These are phyloP conservation scores for Brachionus plicatilis DNA, from an alignment of 1,140 invertebrate genomes.

Conservation along the genomic window DNA sequence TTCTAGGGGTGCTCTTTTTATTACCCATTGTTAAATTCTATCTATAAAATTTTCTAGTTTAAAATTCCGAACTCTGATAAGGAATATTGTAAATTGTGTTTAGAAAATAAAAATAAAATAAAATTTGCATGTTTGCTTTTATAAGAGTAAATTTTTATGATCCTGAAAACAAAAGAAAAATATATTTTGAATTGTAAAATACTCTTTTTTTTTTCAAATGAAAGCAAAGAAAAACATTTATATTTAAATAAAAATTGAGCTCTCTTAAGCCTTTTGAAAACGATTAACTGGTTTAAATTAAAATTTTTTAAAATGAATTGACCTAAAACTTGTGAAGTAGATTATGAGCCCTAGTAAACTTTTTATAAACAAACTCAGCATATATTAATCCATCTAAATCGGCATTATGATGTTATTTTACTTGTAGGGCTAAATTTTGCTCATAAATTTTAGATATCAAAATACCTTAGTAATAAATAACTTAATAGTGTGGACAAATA, in stretches of 20 bases:
- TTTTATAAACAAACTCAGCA: background rate
- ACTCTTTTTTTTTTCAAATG: background rate
- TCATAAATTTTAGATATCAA: background rate
- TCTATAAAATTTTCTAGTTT: background rate
- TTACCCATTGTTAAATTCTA: slow-evolving; percentile 26
- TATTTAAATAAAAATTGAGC: background rate
- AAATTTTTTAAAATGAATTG: background rate
- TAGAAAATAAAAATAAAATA: background rate
- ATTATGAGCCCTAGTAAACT: background rate
- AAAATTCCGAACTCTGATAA: background rate
- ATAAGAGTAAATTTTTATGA: background rate
- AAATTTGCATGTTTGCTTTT: background rate
- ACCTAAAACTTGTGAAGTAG: background rate
- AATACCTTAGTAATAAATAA: background rate
- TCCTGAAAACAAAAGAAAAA: background rate
- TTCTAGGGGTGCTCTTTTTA: slow-evolving; percentile 26
- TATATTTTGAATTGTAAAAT: background rate
- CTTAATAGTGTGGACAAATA: background rate
- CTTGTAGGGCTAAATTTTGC: background rate
- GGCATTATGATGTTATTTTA: background rate
- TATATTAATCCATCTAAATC: background rate
- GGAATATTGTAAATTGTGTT: background rate
- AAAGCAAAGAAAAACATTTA: background rate
- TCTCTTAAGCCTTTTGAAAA: background rate
- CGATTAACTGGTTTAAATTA: slow-evolving; percentile 1